These are phyloP conservation scores for Mionectes olivaceus DNA, from an alignment of 2,797 vertebrate species.

Conservation along the genomic window DNA sequence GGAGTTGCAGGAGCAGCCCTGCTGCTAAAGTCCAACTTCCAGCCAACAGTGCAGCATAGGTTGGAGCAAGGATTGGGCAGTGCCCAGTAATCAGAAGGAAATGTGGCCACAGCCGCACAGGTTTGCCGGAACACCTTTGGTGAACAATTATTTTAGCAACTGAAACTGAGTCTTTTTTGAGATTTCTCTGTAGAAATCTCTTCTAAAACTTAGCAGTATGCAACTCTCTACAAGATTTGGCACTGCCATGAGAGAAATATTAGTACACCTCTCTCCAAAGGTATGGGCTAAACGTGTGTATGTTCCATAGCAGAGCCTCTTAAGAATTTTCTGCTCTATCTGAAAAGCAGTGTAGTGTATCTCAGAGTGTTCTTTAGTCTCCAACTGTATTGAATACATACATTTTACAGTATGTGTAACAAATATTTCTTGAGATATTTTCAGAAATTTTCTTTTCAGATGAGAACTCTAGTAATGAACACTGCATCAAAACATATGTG, in stretches of 20 bases:
- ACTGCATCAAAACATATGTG: background rate
- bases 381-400: background rate
- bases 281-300: background rate
- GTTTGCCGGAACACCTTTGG: background rate
- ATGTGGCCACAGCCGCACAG: background rate
- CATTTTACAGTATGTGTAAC: background rate
- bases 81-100: background rate
- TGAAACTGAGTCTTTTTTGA: background rate
- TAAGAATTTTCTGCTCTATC: background rate
- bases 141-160: background rate
- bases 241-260: background rate
- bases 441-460: background rate
- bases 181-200: background rate
- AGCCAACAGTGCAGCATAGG: background rate
- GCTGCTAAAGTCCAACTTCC: background rate
- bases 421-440: background rate
- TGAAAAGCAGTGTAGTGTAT: background rate
- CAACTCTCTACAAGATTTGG: background rate
- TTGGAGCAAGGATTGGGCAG: background rate
- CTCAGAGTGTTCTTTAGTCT: background rate
- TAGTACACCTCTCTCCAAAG: background rate
- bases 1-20: background rate
- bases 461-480: background rate
- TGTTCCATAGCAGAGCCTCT: background rate
- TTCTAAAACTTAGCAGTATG: background rate